Evolutionary conservation across 2,888 invertebrate genomes (phyloP), one percentile per base, ranked within the genome.

Genomic region (Melinaea marsaeus): DNA sequence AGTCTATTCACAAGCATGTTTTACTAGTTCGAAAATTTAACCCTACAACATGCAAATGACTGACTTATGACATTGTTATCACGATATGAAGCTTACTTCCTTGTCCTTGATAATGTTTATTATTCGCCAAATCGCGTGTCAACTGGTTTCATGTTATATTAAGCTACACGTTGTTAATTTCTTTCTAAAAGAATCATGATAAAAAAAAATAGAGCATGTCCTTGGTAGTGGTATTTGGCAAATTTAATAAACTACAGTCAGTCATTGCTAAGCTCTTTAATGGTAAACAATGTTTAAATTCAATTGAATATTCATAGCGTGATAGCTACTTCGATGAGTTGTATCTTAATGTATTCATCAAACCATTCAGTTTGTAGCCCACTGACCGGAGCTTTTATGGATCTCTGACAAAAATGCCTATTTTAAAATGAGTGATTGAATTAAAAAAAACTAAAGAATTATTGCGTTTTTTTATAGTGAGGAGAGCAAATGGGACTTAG

Each of bases 41-140:
- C 55, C 55, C 55, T 62, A 64, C 59, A 65, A 62, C 57, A 65
- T 64, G 66, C 58, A 65, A 66, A 68, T 65, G 54, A 61, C 58
- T 58, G 63, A 58, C 11, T 46, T 57, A 34, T 55, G 58, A 64
- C 57, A 68, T 66, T 66, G 62, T 67, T 69, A 66, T 66, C 69
- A 65, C 57, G 66, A 67, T 61, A 62, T 61, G 63, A 61, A 69
- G 59, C 58, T 66, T 61, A 64, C 65, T 72, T 72, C 68, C 65
- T 65, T 57, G 67, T 66, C 71, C 71, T 72, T 72, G 69, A 57
- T 57, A 63, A 58, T 56, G 34, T 47, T 64, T 65, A 58, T 58
- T 68, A 65, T 60, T 70, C 51, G 55, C 61, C 13, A 45, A 61
- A 68, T 71, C 64, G 72, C 72, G 69, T 71, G 71, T 55, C 57